These are phyloP conservation scores for Caenorhabditis imperialis DNA, from an alignment of 2,888 invertebrate genomes.

Conservation along the genomic window DNA sequence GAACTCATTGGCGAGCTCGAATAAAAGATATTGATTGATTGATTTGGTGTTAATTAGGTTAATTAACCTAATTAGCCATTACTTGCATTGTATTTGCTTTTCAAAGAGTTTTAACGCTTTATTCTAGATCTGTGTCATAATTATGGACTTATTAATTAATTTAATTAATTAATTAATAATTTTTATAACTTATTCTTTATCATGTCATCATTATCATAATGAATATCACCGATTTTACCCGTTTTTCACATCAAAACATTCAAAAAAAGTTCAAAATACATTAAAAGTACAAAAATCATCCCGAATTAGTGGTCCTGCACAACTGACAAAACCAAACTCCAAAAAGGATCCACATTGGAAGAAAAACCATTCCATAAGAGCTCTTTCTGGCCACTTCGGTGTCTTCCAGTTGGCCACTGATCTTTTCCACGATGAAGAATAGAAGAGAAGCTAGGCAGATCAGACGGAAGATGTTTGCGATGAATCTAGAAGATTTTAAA, in stretches of 20 bases:
- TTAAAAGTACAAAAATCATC: too few relatives aligned
- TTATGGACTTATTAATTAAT: too few relatives aligned
- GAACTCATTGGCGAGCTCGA: constrained; percentile 40
- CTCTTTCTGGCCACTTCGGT: constrained; percentile 59
- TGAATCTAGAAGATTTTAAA: constrained; percentile 53
- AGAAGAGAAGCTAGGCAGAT: constrained; percentile 59
- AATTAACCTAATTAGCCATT: neutral
- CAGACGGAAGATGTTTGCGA: constrained; percentile 61
- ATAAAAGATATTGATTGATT: constrained; percentile 23
- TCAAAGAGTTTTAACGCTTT: too few relatives aligned
- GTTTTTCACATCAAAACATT: too few relatives aligned
- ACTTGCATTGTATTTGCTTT: too few relatives aligned
- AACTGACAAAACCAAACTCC: constrained; percentile 56
- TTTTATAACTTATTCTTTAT: too few relatives aligned
- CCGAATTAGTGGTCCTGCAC: constrained; percentile 55
- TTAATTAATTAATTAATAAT: too few relatives aligned
- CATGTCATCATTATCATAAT: too few relatives aligned
- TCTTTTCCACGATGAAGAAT: constrained; percentile 64
- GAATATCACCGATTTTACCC: too few relatives aligned
- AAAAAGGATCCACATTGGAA: constrained; percentile 65
- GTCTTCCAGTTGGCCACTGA: constrained; percentile 68
- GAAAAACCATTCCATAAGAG: constrained; percentile 61
- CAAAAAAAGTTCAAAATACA: too few relatives aligned
- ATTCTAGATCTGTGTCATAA: too few relatives aligned
- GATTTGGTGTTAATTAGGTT: neutral